Evolutionary conservation across 2,888 invertebrate species (phyloP).

Genomic region (Gortyna flavago): DNA sequence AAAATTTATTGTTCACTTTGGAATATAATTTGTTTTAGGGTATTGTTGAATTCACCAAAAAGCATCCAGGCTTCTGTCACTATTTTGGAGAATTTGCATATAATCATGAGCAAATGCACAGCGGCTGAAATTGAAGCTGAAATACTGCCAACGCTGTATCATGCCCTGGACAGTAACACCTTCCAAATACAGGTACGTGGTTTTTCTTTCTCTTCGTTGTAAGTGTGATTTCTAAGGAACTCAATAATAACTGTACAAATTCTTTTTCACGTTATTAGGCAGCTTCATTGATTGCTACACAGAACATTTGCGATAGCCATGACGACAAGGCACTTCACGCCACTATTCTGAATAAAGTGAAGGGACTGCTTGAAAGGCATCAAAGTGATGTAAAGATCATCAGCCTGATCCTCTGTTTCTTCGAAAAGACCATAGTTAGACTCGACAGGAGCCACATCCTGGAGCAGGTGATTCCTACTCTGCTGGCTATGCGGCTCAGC

Average conservation of each 20-base stretch:
- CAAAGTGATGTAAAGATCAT: slow-evolving; percentile 94
- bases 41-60: slow-evolving; percentile 94
- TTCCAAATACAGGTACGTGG: slow-evolving; percentile 96
- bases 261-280: slow-evolving; percentile 90
- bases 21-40: slow-evolving; percentile 84
- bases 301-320: slow-evolving; percentile 95
- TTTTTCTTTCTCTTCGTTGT: background rate
- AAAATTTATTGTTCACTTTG: background rate
- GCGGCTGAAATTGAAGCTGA: slow-evolving; percentile 94
- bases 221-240: background rate
- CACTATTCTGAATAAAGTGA: slow-evolving; percentile 95
- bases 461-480: slow-evolving; percentile 96
- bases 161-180: slow-evolving; percentile 96
- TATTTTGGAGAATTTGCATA: slow-evolving; percentile 96
- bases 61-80: slow-evolving; percentile 96
- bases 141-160: slow-evolving; percentile 96
- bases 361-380: slow-evolving; percentile 94
- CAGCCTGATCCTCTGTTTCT: slow-evolving; percentile 94
- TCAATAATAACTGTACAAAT: background rate
- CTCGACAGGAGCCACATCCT: slow-evolving; percentile 96
- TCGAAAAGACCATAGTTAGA: slow-evolving; percentile 95
- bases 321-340: slow-evolving; percentile 95
- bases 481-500: slow-evolving; percentile 95
- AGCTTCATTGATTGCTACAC: slow-evolving; percentile 96
- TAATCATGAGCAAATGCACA: slow-evolving; percentile 96